These are phyloP conservation scores for Aphodius sticticus DNA, from an alignment of 2,888 invertebrate species.

Conservation along the genomic window DNA sequence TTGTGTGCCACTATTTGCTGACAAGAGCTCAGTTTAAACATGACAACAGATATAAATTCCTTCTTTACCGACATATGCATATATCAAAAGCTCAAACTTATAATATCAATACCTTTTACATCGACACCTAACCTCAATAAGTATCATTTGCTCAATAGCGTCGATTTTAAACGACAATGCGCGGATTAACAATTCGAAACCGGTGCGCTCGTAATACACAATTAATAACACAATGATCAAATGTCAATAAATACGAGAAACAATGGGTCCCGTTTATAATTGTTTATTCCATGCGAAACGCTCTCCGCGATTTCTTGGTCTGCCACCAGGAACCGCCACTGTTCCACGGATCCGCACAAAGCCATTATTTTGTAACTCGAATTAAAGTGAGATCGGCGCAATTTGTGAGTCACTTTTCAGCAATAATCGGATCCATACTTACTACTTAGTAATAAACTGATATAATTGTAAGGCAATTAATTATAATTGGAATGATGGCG, in stretches of 20 bases:
- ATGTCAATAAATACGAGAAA: neutral
- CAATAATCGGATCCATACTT: neutral
- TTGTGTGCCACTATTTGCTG: no score
- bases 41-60: no score
- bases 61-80: no score
- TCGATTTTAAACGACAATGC: neutral
- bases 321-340: neutral
- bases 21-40: no score
- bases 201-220: neutral
- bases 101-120: neutral
- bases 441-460: slow-evolving; percentile 4
- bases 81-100: no score
- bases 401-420: slow-evolving; percentile 4
- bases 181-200: neutral
- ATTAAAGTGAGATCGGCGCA: neutral
- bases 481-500: neutral
- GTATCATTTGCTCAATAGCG: neutral
- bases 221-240: slow-evolving; percentile 4
- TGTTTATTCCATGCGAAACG: neutral
- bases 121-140: neutral
- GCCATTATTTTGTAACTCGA: neutral
- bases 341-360: neutral
- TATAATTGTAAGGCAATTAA: neutral
- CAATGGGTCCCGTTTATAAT: slow-evolving; percentile 4
- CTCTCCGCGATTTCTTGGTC: neutral